These are phyloP conservation scores for Apis florea DNA, from an alignment of 1,140 invertebrate genomes.

Conservation along the genomic window DNA sequence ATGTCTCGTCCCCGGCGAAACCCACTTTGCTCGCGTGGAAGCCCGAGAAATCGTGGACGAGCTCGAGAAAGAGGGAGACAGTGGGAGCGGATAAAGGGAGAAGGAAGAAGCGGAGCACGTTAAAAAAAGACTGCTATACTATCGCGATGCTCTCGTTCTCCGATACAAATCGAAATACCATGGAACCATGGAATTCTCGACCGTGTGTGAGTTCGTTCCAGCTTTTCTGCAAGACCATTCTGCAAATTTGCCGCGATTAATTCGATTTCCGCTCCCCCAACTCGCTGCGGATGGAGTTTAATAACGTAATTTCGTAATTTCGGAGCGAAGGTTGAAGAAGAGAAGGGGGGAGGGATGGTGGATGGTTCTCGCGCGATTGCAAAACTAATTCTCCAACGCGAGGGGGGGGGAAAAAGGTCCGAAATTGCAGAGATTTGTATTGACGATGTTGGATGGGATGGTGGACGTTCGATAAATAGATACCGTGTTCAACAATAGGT, in stretches of 20 bases:
- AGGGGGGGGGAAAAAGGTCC: too few relatives aligned
- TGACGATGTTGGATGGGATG: background rate
- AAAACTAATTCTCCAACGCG: background rate
- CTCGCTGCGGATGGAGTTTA: background rate
- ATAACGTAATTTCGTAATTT: background rate
- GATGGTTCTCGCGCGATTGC: background rate
- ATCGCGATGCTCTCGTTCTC: background rate
- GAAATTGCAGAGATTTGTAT: background rate
- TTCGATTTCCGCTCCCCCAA: background rate
- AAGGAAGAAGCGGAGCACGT: background rate
- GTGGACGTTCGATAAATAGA: too few relatives aligned
- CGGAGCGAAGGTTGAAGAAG: background rate
- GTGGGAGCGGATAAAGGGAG: background rate
- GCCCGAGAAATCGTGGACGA: constrained; percentile 57
- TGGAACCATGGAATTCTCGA: background rate
- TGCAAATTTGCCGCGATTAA: background rate
- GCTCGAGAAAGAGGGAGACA: background rate
- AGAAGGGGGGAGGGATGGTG: too few relatives aligned
- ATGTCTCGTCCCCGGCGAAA: constrained; percentile 39
- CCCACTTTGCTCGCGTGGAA: constrained; percentile 55
- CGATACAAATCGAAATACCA: constrained; percentile 9
- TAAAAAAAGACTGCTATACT: constrained; percentile 48
- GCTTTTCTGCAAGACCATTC: too few relatives aligned
- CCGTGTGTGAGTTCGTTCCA: background rate
- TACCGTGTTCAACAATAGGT: background rate